Percentiles rank a stretch among this genome's conserved stretches.
Evolutionary conservation across 2,113 vertebrate genomes (phyloP).

Genomic region (Trogon melanurus): DNA sequence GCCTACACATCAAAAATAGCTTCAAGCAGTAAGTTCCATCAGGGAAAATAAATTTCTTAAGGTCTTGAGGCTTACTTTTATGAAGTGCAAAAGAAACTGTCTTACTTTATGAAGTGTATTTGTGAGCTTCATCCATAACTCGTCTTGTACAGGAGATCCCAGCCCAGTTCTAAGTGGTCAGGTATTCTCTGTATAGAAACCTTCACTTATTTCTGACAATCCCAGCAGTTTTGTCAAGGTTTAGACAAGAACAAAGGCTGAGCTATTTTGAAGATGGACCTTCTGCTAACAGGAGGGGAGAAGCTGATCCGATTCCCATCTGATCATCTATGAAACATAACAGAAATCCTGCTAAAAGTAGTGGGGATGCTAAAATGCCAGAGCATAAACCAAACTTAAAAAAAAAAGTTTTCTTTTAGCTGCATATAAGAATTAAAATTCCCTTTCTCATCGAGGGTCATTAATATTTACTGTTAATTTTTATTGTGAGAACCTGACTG

Average conservation of each 20-base stretch:
- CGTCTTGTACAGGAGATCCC: background rate
- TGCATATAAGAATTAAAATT: background rate
- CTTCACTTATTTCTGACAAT: constrained; percentile 10
- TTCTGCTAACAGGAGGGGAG: background rate
- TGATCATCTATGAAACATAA: background rate
- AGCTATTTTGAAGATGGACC: constrained; percentile 37
- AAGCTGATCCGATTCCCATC: constrained; percentile 9
- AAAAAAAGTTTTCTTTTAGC: background rate
- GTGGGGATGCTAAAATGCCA: background rate
- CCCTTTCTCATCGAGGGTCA: background rate
- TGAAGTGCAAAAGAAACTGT: background rate
- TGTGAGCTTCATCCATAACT: background rate
- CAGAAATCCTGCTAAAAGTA: background rate
- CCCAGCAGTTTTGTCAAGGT: background rate
- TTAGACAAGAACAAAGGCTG: constrained; percentile 33
- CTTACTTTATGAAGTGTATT: background rate
- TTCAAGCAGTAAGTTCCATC: background rate
- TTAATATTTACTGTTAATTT: background rate
- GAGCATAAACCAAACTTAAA: background rate
- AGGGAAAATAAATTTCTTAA: background rate
- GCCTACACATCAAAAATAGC: background rate
- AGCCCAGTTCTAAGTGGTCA: background rate
- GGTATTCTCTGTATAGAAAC: background rate
- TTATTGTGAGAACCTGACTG: background rate
- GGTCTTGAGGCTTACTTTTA: background rate